Conservation (phyloP, 2,888 invertebrate species). For the Rotaria magnacalcarata region DNA sequence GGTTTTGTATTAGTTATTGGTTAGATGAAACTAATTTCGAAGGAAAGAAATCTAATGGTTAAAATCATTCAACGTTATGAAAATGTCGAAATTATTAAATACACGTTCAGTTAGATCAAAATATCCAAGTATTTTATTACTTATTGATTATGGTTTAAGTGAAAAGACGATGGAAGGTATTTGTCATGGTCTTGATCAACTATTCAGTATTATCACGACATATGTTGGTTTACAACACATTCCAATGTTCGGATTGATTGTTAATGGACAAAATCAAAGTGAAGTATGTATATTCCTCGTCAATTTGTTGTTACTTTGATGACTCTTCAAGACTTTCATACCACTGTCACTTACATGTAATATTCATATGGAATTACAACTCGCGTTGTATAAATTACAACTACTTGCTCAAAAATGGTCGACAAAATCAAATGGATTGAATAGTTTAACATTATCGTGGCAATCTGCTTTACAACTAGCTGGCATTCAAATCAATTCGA, state of each 20-base stretch:
- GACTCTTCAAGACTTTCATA: background rate
- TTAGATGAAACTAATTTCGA: background rate
- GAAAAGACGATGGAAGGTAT: background rate
- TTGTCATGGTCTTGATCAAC: background rate
- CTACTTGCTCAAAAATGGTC: conserved; percentile 1
- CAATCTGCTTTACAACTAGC: conserved; percentile 15
- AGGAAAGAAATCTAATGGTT: background rate
- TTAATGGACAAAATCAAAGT: background rate
- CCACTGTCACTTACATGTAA: background rate
- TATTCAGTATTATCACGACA: background rate
- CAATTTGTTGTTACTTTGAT: no score
- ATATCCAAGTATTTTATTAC: background rate
- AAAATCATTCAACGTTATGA: background rate
- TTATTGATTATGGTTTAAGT: conserved; percentile 14
- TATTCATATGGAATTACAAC: conserved; percentile 1
- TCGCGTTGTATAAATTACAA: conserved; percentile 4
- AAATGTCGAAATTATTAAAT: conserved; percentile 3
- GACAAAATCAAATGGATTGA: background rate
- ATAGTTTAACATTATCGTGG: background rate
- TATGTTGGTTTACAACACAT: background rate
- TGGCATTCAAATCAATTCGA: background rate
- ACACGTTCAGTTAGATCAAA: background rate
- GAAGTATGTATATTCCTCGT: background rate
- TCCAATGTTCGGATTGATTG: background rate
- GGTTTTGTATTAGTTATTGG: background rate